Base-by-base conservation (phyloP, 2,888 invertebrate genomes). In the Helobdella robusta region DNA sequence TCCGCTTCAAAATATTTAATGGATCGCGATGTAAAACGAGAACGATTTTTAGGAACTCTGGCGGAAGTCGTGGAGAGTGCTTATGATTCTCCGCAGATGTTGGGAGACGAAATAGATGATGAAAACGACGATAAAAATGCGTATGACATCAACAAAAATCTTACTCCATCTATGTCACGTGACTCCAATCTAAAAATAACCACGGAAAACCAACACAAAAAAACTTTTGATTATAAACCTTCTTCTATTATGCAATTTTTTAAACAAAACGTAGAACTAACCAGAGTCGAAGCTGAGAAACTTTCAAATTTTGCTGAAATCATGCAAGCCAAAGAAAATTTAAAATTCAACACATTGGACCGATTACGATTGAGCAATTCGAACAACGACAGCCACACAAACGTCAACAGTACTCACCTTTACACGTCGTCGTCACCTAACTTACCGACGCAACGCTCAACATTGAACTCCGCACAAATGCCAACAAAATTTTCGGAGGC, bases 41-140 rank as follows among this genome's bases (percentile, higher is more conserved):
- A 44, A 8, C 48, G 59, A 15, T 59, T 65, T 23, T 35, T 59
- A 18, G 65, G 59, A 30, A 64, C 63, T 20, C 50, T 54, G 20
- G 58, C 63, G 32, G 65, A 65, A 32, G 58, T 58, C 23, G 59
- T 65, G 32, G 65, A 65, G 20, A 35, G 36, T 30, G 50, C 56
- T 28, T 36, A 23, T 11, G 34, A 36, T 23, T 36, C 35, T 2
- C n/a, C n/a, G 36, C 62, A 64, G 23, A 64, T 66, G 50, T 52
- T 66, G 36, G 50, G 52, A 59, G 65, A 66, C 28, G 56, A 50
- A 18, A 54, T 48, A 18, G 65, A 65, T 6, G 65, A 59, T 23
- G 64, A 64, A 3, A 40, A 35, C 56, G 64, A 54, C 23, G 59
- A 35, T 18, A n/a, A 25, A 25, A 32, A 56, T n/a, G 60, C 40